Evolutionary conservation across 2,888 invertebrate species (phyloP).

Genomic region (Yponomeuta plumbellus): DNA sequence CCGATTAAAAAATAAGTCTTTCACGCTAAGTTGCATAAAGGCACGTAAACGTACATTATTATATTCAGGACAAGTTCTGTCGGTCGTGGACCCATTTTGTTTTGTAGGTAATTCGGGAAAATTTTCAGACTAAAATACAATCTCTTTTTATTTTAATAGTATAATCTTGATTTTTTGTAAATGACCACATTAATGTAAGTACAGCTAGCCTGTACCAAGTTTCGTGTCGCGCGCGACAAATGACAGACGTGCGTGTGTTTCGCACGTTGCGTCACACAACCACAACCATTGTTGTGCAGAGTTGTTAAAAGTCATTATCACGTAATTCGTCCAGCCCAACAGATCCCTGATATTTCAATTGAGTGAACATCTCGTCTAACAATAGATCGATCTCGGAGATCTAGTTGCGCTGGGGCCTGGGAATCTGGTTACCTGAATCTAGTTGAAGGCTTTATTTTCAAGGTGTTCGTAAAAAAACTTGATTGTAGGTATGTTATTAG

Average conservation of each 20-base stretch:
- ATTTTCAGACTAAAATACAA: neutral
- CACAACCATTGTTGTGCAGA: conserved; percentile 6
- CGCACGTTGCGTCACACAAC: conserved; percentile 11
- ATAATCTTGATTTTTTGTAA: neutral
- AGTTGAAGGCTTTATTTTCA: conserved; percentile 25
- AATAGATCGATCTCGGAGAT: neutral
- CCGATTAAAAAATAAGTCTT: neutral
- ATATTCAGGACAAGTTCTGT: neutral
- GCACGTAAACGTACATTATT: neutral
- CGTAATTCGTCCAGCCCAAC: conserved; percentile 15
- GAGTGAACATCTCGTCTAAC: neutral
- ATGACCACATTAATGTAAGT: neutral
- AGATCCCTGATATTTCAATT: conserved; percentile 14
- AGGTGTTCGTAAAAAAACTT: conserved; percentile 36
- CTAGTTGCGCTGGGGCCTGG: neutral
- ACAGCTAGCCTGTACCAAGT: neutral
- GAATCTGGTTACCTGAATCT: neutral
- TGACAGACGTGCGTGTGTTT: conserved; percentile 9
- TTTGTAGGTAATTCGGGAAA: neutral
- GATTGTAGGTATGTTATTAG: conserved; percentile 24
- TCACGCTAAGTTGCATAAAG: conserved; percentile 3
- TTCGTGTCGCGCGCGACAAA: conserved; percentile 14
- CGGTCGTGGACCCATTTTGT: neutral
- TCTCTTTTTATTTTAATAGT: neutral
- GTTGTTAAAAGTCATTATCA: conserved; percentile 9